phyloP scores from a whole-genome alignment of 2,888 invertebrate species.

The Leptarthrus brevirostris region DNA sequence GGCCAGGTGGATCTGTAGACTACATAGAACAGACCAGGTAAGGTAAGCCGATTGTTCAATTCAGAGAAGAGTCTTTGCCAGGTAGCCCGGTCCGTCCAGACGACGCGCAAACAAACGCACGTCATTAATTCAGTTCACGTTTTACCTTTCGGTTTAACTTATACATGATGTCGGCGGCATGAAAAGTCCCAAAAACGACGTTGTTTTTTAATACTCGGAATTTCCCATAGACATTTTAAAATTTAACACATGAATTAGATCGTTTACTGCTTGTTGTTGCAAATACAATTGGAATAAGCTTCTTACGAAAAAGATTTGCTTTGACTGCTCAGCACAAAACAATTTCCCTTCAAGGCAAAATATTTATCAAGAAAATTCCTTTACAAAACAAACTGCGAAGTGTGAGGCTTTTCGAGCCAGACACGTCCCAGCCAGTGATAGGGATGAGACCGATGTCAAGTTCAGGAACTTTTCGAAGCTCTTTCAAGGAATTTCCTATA shows the following conservation, averaged over 20 bases:
- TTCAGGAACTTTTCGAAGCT: conserved; percentile 41
- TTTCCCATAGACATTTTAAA: too few species aligned
- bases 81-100: background rate
- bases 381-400: conserved; percentile 8
- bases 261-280: too few species aligned
- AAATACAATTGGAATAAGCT: too few species aligned
- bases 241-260: too few species aligned
- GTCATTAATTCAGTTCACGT: conserved; percentile 20
- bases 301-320: too few species aligned
- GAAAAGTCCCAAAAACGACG: too few species aligned
- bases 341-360: too few species aligned
- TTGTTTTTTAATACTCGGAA: too few species aligned
- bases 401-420: conserved; percentile 22
- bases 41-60: background rate
- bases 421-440: conserved; percentile 30
- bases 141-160: background rate
- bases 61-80: too few species aligned
- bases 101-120: background rate
- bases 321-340: too few species aligned
- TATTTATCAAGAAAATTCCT: conserved; percentile 40
- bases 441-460: conserved; percentile 39
- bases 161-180: conserved; percentile 1
- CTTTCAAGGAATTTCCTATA: conserved; percentile 32
- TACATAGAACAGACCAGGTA: background rate
- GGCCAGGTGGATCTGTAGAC: background rate